phyloP scores from a whole-genome alignment of 2,113 vertebrate genomes.

The Danio rerio region DNA sequence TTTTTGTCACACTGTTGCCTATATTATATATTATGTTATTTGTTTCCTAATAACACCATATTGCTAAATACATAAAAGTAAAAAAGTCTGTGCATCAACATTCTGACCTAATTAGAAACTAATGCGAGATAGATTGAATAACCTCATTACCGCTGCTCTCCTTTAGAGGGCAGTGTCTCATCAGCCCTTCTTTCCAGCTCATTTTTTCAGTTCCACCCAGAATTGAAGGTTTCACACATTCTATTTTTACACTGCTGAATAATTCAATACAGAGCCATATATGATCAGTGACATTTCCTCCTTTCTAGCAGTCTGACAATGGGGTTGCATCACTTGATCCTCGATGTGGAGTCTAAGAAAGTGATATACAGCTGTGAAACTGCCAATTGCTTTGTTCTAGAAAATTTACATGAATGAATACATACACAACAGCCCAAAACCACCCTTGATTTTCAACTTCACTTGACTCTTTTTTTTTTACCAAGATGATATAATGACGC shows the following conservation, averaged over 20 bases:
- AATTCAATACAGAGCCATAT: constrained; percentile 55
- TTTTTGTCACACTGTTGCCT: not conserved
- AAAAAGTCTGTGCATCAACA: not conserved
- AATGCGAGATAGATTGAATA: not conserved
- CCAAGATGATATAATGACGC: constrained; percentile 34
- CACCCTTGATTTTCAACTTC: constrained; percentile 3
- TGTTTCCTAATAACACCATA: not conserved
- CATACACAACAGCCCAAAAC: constrained; percentile 25
- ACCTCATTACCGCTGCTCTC: not conserved
- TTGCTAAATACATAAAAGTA: no score
- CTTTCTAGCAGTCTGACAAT: constrained; percentile 47
- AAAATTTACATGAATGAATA: constrained; percentile 46
- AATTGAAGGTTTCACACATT: constrained; percentile 57
- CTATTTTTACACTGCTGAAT: constrained; percentile 60
- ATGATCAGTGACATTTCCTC: constrained; percentile 58
- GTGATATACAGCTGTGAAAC: constrained; percentile 28
- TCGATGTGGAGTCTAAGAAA: constrained; percentile 39
- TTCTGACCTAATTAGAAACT: constrained; percentile 14
- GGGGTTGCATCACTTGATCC: constrained; percentile 58
- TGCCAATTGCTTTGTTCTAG: constrained; percentile 44
- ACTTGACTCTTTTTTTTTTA: constrained; percentile 3
- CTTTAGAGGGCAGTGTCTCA: constrained; percentile 48
- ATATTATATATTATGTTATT: no score
- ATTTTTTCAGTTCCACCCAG: constrained; percentile 13
- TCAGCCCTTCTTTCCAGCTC: not conserved